Percentiles rank a stretch among this genome's conserved stretches.
Conservation (phyloP, 2,797 vertebrate genomes). For the Myoxocephalus aenaeus region DNA sequence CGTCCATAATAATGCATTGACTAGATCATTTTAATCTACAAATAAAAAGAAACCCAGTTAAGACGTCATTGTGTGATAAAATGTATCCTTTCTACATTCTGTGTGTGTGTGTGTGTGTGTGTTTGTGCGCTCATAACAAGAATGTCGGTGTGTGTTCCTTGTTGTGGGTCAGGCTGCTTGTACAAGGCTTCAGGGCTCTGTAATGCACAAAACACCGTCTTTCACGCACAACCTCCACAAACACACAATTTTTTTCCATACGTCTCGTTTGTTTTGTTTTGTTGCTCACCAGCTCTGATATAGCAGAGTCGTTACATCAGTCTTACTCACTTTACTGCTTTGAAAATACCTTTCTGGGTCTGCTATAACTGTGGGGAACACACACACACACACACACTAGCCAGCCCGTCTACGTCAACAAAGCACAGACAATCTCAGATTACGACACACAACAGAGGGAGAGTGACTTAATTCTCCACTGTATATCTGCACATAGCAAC, state of each 20-base stretch:
- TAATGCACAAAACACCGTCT: background rate
- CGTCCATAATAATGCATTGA: background rate
- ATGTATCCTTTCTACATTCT: no score
- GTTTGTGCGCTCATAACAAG: background rate
- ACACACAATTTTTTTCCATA: background rate
- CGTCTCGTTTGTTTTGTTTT: background rate
- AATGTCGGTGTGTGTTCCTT: conserved; percentile 19
- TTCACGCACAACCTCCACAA: background rate
- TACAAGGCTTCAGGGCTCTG: background rate
- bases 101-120: background rate
- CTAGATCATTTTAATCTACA: background rate
- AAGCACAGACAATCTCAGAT: background rate
- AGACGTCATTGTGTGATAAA: background rate
- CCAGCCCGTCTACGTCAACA: background rate
- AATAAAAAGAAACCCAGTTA: background rate
- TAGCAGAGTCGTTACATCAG: background rate
- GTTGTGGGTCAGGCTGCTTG: background rate
- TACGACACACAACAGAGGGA: background rate
- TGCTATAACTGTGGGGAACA: background rate
- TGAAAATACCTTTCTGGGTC: background rate
- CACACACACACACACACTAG: background rate
- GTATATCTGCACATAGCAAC: background rate
- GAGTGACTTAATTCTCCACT: background rate
- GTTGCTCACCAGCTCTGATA: background rate
- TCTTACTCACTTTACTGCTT: background rate